Evolutionary conservation across 2,888 invertebrate genomes (phyloP).

Genomic region (Nephrotoma appendiculata): DNA sequence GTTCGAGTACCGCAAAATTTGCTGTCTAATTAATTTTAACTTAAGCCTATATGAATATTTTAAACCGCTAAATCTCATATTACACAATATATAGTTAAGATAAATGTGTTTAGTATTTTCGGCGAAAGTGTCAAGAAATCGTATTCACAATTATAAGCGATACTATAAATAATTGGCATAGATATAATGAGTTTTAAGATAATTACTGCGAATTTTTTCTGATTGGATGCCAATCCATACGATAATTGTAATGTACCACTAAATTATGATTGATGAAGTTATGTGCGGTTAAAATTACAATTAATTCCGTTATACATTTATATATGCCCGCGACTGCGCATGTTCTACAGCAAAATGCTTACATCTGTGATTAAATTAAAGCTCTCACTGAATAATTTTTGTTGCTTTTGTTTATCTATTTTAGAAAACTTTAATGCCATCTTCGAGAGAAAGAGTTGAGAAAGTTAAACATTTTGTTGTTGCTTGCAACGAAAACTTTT

Average conservation of each 20-base stretch:
- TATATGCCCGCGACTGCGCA: not conserved
- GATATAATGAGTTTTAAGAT: not conserved
- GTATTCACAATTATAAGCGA: no score
- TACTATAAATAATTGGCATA: not conserved
- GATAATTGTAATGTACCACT: not conserved
- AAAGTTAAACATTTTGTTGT: not conserved
- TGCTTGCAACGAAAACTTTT: not conserved
- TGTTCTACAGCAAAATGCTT: not conserved
- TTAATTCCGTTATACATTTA: not conserved
- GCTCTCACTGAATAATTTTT: not conserved
- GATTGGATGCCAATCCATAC: not conserved
- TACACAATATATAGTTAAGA: not conserved
- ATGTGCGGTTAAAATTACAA: not conserved
- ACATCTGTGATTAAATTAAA: not conserved
- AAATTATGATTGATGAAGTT: not conserved
- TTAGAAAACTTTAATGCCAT: not conserved
- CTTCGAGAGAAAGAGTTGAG: not conserved
- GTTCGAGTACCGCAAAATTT: not conserved
- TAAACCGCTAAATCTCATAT: not conserved
- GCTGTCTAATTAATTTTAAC: no score
- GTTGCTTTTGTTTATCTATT: not conserved
- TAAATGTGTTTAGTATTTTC: not conserved
- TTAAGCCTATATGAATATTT: not conserved
- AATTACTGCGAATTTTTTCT: not conserved
- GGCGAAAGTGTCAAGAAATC: not conserved